Evolutionary conservation across 2,113 vertebrate species (phyloP).

Genomic region (Tetraodon nigroviridis): DNA sequence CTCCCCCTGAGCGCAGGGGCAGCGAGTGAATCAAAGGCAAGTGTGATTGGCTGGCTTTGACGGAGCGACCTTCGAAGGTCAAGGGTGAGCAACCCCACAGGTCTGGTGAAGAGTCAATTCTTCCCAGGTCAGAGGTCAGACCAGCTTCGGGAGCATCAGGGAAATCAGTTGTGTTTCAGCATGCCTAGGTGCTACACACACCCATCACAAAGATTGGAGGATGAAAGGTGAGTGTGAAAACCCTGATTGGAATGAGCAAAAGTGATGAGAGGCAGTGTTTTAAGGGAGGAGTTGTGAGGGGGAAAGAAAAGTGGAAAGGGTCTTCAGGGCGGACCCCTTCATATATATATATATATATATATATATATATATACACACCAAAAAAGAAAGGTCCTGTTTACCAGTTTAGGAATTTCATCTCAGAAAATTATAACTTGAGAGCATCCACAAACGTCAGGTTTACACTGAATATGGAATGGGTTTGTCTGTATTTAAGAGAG

Average conservation of each 20-base stretch:
- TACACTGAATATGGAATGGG: too few species aligned
- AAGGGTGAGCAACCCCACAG: conserved; percentile 64
- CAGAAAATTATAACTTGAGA: too few species aligned
- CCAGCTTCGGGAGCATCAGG: conserved; percentile 40
- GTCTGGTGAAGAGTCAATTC: conserved; percentile 74
- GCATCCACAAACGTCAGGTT: too few species aligned
- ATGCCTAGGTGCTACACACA: conserved; percentile 32
- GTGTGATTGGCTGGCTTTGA: conserved; percentile 65
- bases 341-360: conserved; percentile 41
- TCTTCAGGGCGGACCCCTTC: conserved; percentile 69
- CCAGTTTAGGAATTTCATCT: too few species aligned
- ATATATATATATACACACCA: too few species aligned
- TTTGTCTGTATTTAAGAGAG: too few species aligned
- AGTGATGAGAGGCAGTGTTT: conserved; percentile 35
- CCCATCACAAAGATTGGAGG: conserved; percentile 26
- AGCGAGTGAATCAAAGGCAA: conserved; percentile 54
- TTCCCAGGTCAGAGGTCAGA: conserved; percentile 60
- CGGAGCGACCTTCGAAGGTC: conserved; percentile 54
- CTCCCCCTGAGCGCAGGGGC: conserved; percentile 24
- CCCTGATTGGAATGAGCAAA: conserved; percentile 51
- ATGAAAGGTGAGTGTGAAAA: conserved; percentile 44
- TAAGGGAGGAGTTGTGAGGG: conserved; percentile 25
- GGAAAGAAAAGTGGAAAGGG: conserved; percentile 35
- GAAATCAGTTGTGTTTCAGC: conserved; percentile 42
- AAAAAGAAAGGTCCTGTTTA: too few species aligned